Conservation (phyloP, 2,797 vertebrate genomes). For the Tangara arthus region DNA sequence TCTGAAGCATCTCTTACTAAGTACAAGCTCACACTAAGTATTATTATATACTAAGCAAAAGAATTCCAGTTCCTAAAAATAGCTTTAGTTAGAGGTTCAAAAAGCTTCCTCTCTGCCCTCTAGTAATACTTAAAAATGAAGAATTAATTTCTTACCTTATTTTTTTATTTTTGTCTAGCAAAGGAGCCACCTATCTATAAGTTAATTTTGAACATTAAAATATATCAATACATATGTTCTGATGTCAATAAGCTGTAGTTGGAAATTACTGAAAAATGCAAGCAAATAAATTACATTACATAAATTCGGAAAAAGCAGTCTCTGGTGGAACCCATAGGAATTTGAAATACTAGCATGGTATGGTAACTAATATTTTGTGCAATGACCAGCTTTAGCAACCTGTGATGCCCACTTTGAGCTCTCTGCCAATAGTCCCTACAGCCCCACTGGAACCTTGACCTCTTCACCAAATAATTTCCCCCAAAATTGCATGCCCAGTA, state of each 20-base stretch:
- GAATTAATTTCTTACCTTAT: not conserved
- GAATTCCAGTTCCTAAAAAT: not conserved
- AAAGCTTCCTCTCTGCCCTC: not conserved
- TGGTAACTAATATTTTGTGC: not conserved
- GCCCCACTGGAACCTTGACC: not conserved
- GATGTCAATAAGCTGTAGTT: not conserved
- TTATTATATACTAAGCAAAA: not conserved
- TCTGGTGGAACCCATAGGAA: not conserved
- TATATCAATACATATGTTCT: not conserved
- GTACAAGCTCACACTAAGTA: not conserved
- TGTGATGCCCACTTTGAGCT: not conserved
- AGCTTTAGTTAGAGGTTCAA: not conserved
- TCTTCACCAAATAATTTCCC: not conserved
- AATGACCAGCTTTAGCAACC: not conserved
- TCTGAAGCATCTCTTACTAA: not conserved
- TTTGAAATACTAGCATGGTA: not conserved
- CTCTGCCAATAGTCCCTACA: fast-evolving
- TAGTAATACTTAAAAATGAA: not conserved
- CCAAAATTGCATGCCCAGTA: fast-evolving
- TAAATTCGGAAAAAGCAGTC: not conserved
- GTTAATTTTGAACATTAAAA: not conserved
- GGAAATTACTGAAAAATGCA: not conserved
- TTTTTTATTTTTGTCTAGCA: not conserved
- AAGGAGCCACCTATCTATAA: not conserved
- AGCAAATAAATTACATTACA: not conserved